phyloP scores from a whole-genome alignment of 2,888 invertebrate genomes.

The Sarcophaga caerulescens region DNA sequence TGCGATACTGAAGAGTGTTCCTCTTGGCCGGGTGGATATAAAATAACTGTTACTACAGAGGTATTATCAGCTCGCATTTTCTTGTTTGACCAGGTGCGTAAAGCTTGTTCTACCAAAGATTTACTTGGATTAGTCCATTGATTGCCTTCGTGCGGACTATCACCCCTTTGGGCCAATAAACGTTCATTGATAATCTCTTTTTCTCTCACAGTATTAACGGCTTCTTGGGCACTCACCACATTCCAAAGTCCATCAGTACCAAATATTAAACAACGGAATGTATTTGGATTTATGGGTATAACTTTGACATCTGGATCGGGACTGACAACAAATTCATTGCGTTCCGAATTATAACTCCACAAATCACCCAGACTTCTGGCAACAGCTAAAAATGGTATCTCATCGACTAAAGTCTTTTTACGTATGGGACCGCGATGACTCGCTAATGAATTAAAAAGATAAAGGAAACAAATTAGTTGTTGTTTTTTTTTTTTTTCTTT shows the following conservation, averaged over 20 bases:
- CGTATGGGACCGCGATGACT: conserved; percentile 89
- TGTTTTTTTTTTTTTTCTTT: conserved; percentile 1
- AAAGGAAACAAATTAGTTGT: neutral
- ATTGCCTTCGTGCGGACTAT: conserved; percentile 70
- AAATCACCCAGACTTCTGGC: conserved; percentile 97
- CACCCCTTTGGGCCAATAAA: conserved; percentile 80
- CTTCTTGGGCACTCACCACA: conserved; percentile 92
- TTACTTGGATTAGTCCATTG: conserved; percentile 95
- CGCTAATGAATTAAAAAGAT: conserved; percentile 52
- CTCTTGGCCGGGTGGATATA: conserved; percentile 90
- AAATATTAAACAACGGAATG: conserved; percentile 93
- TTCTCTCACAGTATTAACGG: conserved; percentile 91
- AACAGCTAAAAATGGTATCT: conserved; percentile 97
- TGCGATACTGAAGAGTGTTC: conserved; percentile 77
- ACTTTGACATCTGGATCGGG: conserved; percentile 98
- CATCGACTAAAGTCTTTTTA: conserved; percentile 94
- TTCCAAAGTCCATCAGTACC: conserved; percentile 99
- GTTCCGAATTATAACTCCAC: conserved; percentile 97
- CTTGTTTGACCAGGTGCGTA: conserved; percentile 91
- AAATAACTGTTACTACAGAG: conserved; percentile 93
- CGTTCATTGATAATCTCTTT: conserved; percentile 90
- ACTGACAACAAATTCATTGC: conserved; percentile 97
- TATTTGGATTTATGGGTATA: conserved; percentile 89
- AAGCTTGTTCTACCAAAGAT: conserved; percentile 90
- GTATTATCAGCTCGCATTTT: conserved; percentile 97